phyloP scores from a whole-genome alignment of 2,797 vertebrate genomes.

The Limnodromus scolopaceus region DNA sequence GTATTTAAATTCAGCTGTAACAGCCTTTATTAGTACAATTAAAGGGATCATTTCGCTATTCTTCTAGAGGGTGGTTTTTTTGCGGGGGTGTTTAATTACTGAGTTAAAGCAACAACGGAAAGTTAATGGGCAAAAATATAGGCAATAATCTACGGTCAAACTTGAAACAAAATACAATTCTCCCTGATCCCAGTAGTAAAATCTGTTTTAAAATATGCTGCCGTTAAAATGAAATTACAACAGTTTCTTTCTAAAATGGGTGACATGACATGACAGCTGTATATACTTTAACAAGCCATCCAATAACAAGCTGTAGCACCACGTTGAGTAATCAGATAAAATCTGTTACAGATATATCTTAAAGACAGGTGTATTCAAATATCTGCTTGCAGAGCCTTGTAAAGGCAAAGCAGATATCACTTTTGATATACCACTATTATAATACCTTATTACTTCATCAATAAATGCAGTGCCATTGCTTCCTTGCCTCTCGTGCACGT shows the following conservation, averaged over 20 bases:
- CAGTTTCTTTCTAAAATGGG: background rate
- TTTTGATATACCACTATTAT: background rate
- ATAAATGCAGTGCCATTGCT: background rate
- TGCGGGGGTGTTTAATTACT: background rate
- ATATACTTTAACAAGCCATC: background rate
- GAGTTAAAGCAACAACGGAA: constrained; percentile 47
- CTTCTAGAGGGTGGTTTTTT: background rate
- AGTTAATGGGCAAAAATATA: constrained; percentile 26
- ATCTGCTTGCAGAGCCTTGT: background rate
- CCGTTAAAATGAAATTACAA: constrained; percentile 29
- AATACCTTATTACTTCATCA: background rate
- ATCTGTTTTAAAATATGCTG: background rate
- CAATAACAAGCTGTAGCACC: background rate
- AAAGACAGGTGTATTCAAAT: background rate
- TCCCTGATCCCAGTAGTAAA: background rate
- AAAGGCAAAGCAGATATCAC: background rate
- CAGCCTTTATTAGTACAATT: constrained; percentile 52
- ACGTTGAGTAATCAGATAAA: background rate
- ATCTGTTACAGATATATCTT: background rate
- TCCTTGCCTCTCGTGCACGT: rapidly evolving
- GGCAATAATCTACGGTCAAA: background rate
- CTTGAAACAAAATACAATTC: background rate
- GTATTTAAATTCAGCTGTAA: constrained; percentile 63
- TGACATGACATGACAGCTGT: background rate
- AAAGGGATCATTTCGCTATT: constrained; percentile 45